Percentiles rank a stretch among this genome's conserved stretches.
Evolutionary conservation across 2,888 invertebrate species (phyloP).

Genomic region (Eupelmus urozonus): DNA sequence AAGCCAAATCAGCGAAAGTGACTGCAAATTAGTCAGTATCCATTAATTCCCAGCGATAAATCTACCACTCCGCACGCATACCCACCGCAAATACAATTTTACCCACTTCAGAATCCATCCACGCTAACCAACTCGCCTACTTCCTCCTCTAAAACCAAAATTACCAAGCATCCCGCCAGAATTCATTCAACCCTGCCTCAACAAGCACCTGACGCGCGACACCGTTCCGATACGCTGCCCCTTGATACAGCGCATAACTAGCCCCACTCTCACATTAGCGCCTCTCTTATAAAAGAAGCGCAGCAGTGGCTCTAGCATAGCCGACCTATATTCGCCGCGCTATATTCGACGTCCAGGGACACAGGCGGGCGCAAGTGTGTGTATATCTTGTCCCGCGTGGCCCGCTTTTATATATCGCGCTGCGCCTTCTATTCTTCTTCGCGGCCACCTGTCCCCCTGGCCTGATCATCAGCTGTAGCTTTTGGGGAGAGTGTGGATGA

Average conservation of each 20-base stretch:
- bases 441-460: slow-evolving; percentile 10
- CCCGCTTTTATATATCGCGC: slow-evolving; percentile 11
- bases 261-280: too few relatives aligned
- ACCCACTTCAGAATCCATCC: too few relatives aligned
- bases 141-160: too few relatives aligned
- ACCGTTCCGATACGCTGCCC: not conserved
- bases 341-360: slow-evolving; percentile 56
- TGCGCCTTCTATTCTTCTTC: not conserved
- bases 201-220: not conserved
- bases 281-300: slow-evolving; percentile 42
- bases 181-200: too few relatives aligned
- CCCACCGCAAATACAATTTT: too few relatives aligned
- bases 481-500: not conserved
- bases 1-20: too few relatives aligned
- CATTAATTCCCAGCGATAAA: too few relatives aligned
- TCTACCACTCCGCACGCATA: too few relatives aligned
- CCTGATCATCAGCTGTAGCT: not conserved
- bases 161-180: too few relatives aligned
- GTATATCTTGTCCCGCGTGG: not conserved
- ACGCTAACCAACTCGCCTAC: too few relatives aligned
- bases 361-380: not conserved
- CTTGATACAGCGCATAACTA: too few relatives aligned
- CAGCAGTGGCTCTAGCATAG: not conserved
- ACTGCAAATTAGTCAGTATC: too few relatives aligned
- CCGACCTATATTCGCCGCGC: slow-evolving; percentile 45